These are phyloP conservation scores for Petromus typicus DNA, from an alignment of 2,113 vertebrate species.

Conservation along the genomic window DNA sequence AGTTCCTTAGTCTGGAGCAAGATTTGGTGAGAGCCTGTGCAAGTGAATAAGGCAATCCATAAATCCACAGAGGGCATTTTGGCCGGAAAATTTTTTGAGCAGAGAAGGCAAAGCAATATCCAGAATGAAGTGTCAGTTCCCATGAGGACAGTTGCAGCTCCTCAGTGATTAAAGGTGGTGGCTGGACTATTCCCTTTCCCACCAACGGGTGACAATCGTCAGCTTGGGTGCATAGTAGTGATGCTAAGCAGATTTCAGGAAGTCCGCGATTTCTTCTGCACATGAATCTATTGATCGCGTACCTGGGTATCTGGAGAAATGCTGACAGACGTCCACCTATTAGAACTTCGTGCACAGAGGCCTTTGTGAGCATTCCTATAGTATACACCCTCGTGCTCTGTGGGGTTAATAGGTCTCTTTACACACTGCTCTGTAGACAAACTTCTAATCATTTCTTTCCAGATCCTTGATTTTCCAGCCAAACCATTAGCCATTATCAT, in stretches of 20 bases:
- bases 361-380: not conserved
- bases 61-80: not conserved
- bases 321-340: not conserved
- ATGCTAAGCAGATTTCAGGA: not conserved
- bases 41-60: not conserved
- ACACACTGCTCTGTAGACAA: not conserved
- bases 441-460: constrained; percentile 32
- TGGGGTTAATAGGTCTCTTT: not conserved
- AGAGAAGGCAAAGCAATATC: not conserved
- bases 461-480: not conserved
- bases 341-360: not conserved
- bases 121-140: not conserved
- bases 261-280: not conserved
- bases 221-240: not conserved
- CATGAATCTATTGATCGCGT: not conserved
- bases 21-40: not conserved
- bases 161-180: not conserved
- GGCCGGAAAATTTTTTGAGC: not conserved
- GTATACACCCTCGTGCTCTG: not conserved
- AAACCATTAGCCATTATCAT: not conserved
- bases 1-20: not conserved
- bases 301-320: not conserved
- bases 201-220: not conserved
- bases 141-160: not conserved
- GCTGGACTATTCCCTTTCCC: not conserved